Percentiles rank a stretch among this genome's conserved stretches.
These are phyloP conservation scores for Hylyphantes graminicola DNA, from an alignment of 1,140 invertebrate genomes.

Conservation along the genomic window DNA sequence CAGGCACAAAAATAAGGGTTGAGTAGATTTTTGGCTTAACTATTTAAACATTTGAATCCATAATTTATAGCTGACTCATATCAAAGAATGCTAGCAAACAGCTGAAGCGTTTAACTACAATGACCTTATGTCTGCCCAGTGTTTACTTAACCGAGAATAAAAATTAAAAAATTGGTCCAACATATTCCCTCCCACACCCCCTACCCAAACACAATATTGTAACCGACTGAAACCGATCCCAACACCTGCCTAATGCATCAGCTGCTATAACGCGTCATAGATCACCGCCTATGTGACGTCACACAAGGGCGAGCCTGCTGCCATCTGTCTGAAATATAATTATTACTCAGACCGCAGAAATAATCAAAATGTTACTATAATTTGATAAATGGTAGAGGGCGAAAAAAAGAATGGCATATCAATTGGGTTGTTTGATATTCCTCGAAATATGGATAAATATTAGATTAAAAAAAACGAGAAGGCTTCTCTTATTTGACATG, in stretches of 20 bases:
- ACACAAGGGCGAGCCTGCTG: slow-evolving; percentile 5
- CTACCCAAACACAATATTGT: slow-evolving; percentile 17
- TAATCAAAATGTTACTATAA: slow-evolving; percentile 28
- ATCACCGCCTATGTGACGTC: slow-evolving; percentile 40
- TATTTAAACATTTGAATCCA: no score
- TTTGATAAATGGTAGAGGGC: not conserved
- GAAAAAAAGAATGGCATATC: not conserved
- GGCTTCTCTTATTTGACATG: no score
- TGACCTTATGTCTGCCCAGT: not conserved
- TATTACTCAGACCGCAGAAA: not conserved
- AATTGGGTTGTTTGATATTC: no score
- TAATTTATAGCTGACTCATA: no score
- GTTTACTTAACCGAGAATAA: not conserved
- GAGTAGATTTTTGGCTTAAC: no score
- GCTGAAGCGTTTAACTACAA: not conserved
- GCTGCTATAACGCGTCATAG: slow-evolving; percentile 40
- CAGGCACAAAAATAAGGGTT: no score
- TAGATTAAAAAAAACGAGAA: no score
- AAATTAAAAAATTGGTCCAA: not conserved
- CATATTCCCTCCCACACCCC: not conserved
- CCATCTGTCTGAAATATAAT: slow-evolving; percentile 34
- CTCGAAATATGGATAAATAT: no score
- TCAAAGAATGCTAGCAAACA: no score
- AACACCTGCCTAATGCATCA: slow-evolving; percentile 36
- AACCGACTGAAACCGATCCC: slow-evolving; percentile 18